These are phyloP conservation scores for Diorhabda elongata DNA, from an alignment of 1,140 invertebrate species.

Conservation along the genomic window DNA sequence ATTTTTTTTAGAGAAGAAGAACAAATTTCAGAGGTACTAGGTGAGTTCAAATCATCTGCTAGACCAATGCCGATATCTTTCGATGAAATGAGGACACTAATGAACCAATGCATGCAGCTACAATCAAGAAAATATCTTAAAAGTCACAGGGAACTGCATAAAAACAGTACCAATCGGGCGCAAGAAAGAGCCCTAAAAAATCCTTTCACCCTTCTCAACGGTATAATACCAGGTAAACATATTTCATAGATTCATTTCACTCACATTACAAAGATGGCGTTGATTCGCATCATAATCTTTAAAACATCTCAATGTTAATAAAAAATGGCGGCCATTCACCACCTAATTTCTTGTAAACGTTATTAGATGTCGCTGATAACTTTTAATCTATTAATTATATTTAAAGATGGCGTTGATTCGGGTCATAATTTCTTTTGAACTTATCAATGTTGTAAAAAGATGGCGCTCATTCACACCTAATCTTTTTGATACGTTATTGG, in stretches of 20 bases:
- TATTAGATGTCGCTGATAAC: too few species aligned
- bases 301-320: too few species aligned
- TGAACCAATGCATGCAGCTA: slow-evolving; percentile 68
- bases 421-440: too few species aligned
- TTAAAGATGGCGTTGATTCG: too few species aligned
- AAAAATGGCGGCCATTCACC: too few species aligned
- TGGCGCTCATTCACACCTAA: too few species aligned
- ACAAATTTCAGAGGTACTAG: slow-evolving; percentile 58
- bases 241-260: neutral
- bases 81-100: slow-evolving; percentile 67
- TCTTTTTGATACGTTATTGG: too few species aligned
- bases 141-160: slow-evolving; percentile 14
- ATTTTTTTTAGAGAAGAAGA: slow-evolving; percentile 59
- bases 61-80: slow-evolving; percentile 61
- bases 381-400: too few species aligned
- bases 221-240: slow-evolving; percentile 68
- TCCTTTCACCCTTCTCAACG: slow-evolving; percentile 64
- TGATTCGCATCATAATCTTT: too few species aligned
- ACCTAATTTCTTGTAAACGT: too few species aligned
- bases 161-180: slow-evolving; percentile 35
- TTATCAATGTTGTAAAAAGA: too few species aligned
- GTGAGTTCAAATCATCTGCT: slow-evolving; percentile 55
- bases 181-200: slow-evolving; percentile 52
- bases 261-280: too few species aligned
- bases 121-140: slow-evolving; percentile 24